These are phyloP conservation scores for Pseudomugil gertrudae DNA, from an alignment of 2,797 vertebrate genomes.

Conservation along the genomic window DNA sequence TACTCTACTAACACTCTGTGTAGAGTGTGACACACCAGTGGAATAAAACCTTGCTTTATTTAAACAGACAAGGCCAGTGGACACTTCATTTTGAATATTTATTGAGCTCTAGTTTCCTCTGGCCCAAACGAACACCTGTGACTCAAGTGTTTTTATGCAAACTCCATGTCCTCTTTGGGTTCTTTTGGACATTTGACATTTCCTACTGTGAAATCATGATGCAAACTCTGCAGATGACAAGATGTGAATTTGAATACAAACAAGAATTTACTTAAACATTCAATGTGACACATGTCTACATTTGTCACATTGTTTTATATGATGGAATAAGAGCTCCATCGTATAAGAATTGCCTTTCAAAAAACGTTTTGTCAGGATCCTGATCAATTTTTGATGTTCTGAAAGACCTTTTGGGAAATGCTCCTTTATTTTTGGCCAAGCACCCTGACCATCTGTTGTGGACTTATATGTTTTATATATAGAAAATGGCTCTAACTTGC, in stretches of 20 bases:
- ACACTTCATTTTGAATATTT: constrained; percentile 49
- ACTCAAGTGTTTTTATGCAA: constrained; percentile 25
- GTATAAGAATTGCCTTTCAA: too few species aligned
- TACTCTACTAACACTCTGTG: constrained; percentile 8
- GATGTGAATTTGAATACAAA: not conserved
- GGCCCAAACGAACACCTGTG: constrained; percentile 35
- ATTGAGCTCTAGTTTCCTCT: constrained; percentile 38
- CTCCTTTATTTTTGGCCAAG: too few species aligned
- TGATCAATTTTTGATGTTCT: too few species aligned
- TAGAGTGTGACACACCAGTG: constrained; percentile 5
- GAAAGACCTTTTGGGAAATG: too few species aligned
- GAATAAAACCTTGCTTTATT: constrained; percentile 21
- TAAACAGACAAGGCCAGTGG: constrained; percentile 26
- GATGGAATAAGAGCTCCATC: too few species aligned
- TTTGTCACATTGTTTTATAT: too few species aligned
- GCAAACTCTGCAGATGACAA: not conserved
- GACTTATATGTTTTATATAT: too few species aligned
- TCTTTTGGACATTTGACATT: constrained; percentile 24
- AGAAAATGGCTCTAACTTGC: too few species aligned
- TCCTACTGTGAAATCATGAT: not conserved
- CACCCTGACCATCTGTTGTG: too few species aligned
- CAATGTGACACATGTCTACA: too few species aligned
- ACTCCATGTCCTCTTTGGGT: constrained; percentile 16
- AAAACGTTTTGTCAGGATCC: too few species aligned
- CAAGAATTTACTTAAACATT: not conserved